Evolutionary conservation across 2,888 invertebrate genomes (phyloP), one percentile per base, ranked within the genome.

Genomic region (Phytoseiulus persimilis): DNA sequence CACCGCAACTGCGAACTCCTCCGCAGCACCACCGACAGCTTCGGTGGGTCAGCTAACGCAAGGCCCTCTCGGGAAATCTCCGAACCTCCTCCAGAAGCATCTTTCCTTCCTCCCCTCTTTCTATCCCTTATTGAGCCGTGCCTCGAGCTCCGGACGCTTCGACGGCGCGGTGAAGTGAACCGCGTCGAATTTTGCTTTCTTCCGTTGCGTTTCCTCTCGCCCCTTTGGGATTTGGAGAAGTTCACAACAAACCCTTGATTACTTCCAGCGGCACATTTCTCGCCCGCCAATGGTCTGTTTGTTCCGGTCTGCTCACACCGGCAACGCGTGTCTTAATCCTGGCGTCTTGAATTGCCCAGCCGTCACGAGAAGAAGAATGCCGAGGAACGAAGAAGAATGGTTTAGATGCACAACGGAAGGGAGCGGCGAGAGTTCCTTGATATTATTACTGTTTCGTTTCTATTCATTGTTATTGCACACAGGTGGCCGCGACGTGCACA

Each of bases 231-330:
- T 65, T 28, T 23, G 65, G 18, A 18, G 65, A 65, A 28, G 65
- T 65, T 65, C 65, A 65, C 65, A 65, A 65, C 65, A 65, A 65
- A 65, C 65, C 65, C 65, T 65, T 65, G 65, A 65, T 65, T 65
- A 65, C 65, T 65, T 65, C 65, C 28, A 6, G 65, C 65, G 11
- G 65, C 28, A 65, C 65, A 28, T 65, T 28, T 65, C 65, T 23
- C 65, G 65, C 65, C 65, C 5, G 14, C 28, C 65, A 28, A 65
- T 14, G 28, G 65, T 65, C 65, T 65, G 65, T 14, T 23, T 65
- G 65, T 65, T 28, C 1, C 65, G 65, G 28, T 65, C 65, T 2
- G 65, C 14, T 23, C 65, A 23, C 65, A 65, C 5, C 65, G 65
- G 65, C 65, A 65, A 65, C 14, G 65, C 65, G 65, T 23, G 65